Evolutionary conservation across 2,888 invertebrate genomes (phyloP), one percentile per base, ranked within the genome.

Genomic region (Tortrix viridana): DNA sequence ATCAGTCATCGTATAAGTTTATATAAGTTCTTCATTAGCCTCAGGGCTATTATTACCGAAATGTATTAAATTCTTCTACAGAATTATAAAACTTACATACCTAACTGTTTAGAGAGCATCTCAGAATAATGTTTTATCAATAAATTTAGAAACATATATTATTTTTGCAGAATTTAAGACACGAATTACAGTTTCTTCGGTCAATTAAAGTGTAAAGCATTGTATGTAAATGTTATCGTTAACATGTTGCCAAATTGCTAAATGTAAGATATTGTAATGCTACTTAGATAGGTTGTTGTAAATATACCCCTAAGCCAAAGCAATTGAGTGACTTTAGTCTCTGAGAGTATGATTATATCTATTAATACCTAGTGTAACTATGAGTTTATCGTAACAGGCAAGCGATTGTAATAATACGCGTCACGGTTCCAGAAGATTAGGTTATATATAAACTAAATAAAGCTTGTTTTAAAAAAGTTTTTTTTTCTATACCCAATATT

Each of bases 201-300:
- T 91, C 91, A 91, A 91, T 91, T 91, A 90, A 86, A 79, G 72
- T 82, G 80, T 69, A 75, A 76, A 80, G 70, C 75, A 71, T 74
- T 78, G 73, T 83, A 85, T 82, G 83, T 86, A 82, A 86, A 87
- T 85, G 85, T 84, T 87, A 85, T 80, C 76, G 82, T 85, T 86
- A 84, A 72, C 79, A 84, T 80, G 89, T 90, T 92, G 91, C 91
- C 90, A 92, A 91, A 90, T 82, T 80, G 86, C 86, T 87, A 86
- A 79, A 67, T 81, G 76, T 85, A 89, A 89, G 86, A 74, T 75
- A 80, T 20, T 53, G 57, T 63, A 77, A 80, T 74, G 84, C 84
- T 81, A 84, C 75, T 79, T 87, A 89, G 85, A 83, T 80, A 80
- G 82, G 82, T 77, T 80, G 73, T 80, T 91, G 91, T 91, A 90